These are phyloP conservation scores for Danio aesculapii DNA, from an alignment of 2,797 vertebrate species.

Conservation along the genomic window DNA sequence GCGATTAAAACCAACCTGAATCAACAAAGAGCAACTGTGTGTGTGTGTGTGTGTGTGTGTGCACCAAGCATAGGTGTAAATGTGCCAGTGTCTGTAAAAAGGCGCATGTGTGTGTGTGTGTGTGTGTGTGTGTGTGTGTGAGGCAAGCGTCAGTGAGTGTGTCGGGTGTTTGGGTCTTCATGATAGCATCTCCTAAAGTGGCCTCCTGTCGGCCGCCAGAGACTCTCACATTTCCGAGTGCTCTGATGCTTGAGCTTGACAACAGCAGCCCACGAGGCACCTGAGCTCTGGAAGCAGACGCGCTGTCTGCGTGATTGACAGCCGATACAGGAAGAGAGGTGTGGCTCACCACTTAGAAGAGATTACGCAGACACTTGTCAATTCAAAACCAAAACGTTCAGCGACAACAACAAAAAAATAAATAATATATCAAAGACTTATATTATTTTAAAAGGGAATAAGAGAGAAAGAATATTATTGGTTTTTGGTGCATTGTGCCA, in stretches of 20 bases:
- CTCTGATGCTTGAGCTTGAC: slow-evolving; percentile 64
- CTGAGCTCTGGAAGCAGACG: slow-evolving; percentile 71
- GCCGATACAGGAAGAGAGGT: slow-evolving; percentile 73
- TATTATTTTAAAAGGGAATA: too few relatives aligned
- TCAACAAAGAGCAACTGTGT: slow-evolving; percentile 23
- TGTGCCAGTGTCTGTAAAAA: too few relatives aligned
- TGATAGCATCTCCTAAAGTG: slow-evolving; percentile 72
- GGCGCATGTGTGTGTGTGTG: slow-evolving; percentile 15
- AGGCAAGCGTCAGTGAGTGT: slow-evolving; percentile 27
- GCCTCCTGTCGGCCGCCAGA: slow-evolving; percentile 68
- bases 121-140: too few relatives aligned
- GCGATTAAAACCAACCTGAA: background rate
- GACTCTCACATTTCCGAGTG: slow-evolving; percentile 75
- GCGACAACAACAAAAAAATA: too few relatives aligned
- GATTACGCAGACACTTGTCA: slow-evolving; percentile 48
- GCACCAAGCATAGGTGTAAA: too few relatives aligned
- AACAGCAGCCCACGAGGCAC: slow-evolving; percentile 70
- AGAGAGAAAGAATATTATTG: background rate
- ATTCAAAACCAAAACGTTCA: slow-evolving; percentile 27
- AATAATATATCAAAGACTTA: background rate
- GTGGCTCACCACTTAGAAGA: slow-evolving; percentile 64
- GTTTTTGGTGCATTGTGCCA: background rate
- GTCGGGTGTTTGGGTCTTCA: slow-evolving; percentile 67
- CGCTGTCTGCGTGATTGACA: slow-evolving; percentile 76
- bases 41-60: slow-evolving; percentile 11